Base-by-base conservation (phyloP, 2,113 vertebrate species). In the Neodon shergylaensis region DNA sequence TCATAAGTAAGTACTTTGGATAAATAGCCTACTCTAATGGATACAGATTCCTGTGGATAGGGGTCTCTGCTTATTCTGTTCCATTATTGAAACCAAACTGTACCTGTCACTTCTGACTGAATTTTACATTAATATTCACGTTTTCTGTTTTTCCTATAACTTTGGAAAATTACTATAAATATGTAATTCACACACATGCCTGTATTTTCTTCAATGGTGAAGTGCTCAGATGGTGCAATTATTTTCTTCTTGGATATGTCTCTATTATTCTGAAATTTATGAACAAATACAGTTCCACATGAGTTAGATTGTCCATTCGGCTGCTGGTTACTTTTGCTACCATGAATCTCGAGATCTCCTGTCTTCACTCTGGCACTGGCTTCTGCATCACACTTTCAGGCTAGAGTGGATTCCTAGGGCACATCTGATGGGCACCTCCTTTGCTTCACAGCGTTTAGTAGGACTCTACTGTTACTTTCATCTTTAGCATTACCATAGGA, bases 91-190 rank as follows among this genome's bases (percentile, higher is more conserved):
- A n/a, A 5, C 13, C 14, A 19, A 26, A 19, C 42, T 36, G 11
- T 2, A 63, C 3, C 31, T 2, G 54, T 58, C 44, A 36, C 5
- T 3, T 44, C 7, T 1, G n/a, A 12, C 33, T 24, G 6, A 0
- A 36, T 24, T 74, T 78, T 88, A 33, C 31, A 2, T 74, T 42
- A 19, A 58, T 31, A 13, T 28, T 42, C 3, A 61, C 5, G 6
- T 24, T 0, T 52, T 63, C 11, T 77, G 8, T 65, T 26, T 39
- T 36, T 19, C 14, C n/a, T 82, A 14, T 39, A 61, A 77, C 36
- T 92, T 86, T 31, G 22, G 31, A 14, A 91, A 21, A 22, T 70
- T 42, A 65, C 0, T 19, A 0, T 24, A 21, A 31, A 36, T 63
- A 14, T 42, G 58, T 66, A 33, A 47, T 61, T 94, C 5, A 88